Evolutionary conservation across 2,888 invertebrate species (phyloP), one percentile per base, ranked within the genome.

Genomic region (Mechanitis messenoides): DNA sequence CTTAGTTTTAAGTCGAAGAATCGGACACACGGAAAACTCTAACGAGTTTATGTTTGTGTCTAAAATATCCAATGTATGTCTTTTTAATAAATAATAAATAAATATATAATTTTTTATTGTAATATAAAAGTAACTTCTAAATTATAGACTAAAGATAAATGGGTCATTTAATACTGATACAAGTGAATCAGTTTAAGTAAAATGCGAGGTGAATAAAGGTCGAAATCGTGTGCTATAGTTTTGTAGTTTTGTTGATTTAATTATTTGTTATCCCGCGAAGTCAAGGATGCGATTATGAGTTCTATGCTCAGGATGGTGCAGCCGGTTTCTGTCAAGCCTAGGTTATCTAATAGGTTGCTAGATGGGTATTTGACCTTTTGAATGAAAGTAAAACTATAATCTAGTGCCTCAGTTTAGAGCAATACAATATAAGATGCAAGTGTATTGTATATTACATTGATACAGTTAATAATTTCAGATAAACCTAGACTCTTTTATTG

Each of bases 221-320:
- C 66, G 62, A 58, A 69, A 54, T 70, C 71, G 71, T 71, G 71
- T 67, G 68, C 63, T 57, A 68, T 55, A 58, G 45, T 62, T 67
- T 54, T 63, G 56, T 50, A 69, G 63, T 64, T 55, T 57, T 55
- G 59, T 57, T 47, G 38, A 20, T 20, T 56, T 61, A 64, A 64
- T 66, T 53, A 54, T 9, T 55, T 31, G 53, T 61, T 60, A 62
- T 67, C 35, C 54, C 42, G 45, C 55, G 56, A 57, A 59, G 60
- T 65, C 66, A 68, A 68, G 70, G 69, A 69, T 66, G 59, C 61
- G 47, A 53, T 60, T 55, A 61, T 65, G 59, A 45, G 33, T 63
- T 63, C 60, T 60, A 59, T 54, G 45, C 35, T 4, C 47, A 54
- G 38, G 45, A 60, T 60, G 61, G 6, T 9, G 42, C 3, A 42